These are phyloP conservation scores for Neocrepidodera transversa DNA, from an alignment of 2,888 invertebrate species.

Conservation along the genomic window DNA sequence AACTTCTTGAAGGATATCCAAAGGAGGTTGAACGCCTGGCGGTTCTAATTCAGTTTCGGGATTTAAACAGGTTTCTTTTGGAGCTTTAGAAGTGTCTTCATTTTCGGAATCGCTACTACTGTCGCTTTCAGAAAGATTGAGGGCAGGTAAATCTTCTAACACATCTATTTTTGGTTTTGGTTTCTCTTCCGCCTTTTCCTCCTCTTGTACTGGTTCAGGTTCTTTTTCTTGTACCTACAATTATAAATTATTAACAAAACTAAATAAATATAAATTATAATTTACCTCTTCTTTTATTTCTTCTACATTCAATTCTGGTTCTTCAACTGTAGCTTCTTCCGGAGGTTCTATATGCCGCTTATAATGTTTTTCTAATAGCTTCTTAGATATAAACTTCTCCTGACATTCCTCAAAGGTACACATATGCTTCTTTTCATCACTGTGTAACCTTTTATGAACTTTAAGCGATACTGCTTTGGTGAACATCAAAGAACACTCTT, in stretches of 20 bases:
- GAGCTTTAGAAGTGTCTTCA: constrained; percentile 42
- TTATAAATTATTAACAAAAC: no score
- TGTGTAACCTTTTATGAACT: constrained; percentile 84
- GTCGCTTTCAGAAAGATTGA: constrained; percentile 86
- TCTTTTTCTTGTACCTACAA: constrained; percentile 52
- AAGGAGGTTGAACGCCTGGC: constrained; percentile 29
- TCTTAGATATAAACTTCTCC: constrained; percentile 82
- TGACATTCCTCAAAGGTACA: constrained; percentile 76
- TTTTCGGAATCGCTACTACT: constrained; percentile 72
- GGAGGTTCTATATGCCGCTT: constrained; percentile 65
- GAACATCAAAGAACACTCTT: constrained; percentile 80
- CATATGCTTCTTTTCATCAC: constrained; percentile 70
- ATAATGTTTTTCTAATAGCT: constrained; percentile 76
- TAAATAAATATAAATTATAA: no score
- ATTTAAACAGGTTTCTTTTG: constrained; percentile 17
- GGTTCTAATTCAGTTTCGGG: constrained; percentile 27
- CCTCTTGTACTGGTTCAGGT: constrained; percentile 52
- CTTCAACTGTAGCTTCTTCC: constrained; percentile 41
- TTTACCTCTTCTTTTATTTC: constrained; percentile 38
- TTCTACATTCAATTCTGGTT: constrained; percentile 36
- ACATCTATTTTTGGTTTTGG: constrained; percentile 67
- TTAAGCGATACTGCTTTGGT: constrained; percentile 79
- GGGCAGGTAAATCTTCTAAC: constrained; percentile 73
- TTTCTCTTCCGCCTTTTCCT: constrained; percentile 45
- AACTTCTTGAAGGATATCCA: constrained; percentile 37